These are phyloP conservation scores for Pseudococcus longispinus DNA, from an alignment of 2,888 invertebrate genomes.

Conservation along the genomic window DNA sequence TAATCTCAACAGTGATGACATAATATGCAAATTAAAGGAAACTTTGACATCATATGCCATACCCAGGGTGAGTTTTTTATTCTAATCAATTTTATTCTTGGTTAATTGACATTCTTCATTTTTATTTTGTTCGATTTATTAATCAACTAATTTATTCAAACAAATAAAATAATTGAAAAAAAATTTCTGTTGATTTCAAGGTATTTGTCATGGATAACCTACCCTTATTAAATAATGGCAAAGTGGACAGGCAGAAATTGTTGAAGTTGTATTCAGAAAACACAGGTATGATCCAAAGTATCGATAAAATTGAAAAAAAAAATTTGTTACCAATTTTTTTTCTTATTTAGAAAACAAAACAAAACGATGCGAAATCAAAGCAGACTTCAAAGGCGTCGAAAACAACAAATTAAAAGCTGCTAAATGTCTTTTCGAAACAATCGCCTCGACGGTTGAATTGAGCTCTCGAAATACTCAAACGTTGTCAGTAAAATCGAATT, in stretches of 20 bases:
- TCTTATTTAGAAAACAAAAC: constrained; percentile 9
- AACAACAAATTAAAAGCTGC: constrained; percentile 70
- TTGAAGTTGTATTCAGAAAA: constrained; percentile 75
- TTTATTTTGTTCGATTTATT: not conserved
- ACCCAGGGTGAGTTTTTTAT: constrained; percentile 70
- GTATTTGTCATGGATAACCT: constrained; percentile 76
- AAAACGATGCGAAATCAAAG: constrained; percentile 61
- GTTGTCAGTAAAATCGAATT: constrained; percentile 71
- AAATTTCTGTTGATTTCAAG: constrained; percentile 62
- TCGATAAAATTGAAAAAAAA: not conserved
- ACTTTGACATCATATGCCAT: constrained; percentile 79
- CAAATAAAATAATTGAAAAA: too few relatives aligned
- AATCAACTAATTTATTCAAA: not conserved
- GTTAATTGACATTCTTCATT: not conserved
- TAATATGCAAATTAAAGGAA: constrained; percentile 72
- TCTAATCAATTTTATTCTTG: not conserved
- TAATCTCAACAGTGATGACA: constrained; percentile 66
- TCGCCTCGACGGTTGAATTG: constrained; percentile 70
- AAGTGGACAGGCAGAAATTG: constrained; percentile 81
- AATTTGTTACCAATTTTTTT: not conserved
- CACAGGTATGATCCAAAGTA: constrained; percentile 65
- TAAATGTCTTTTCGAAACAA: constrained; percentile 75
- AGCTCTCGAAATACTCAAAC: constrained; percentile 70
- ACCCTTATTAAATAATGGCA: constrained; percentile 84
- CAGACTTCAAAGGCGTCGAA: constrained; percentile 73